Evolutionary conservation across 2,113 vertebrate species (phyloP), one percentile per base, ranked within the genome.

Genomic region (Cynoglossus semilaevis): DNA sequence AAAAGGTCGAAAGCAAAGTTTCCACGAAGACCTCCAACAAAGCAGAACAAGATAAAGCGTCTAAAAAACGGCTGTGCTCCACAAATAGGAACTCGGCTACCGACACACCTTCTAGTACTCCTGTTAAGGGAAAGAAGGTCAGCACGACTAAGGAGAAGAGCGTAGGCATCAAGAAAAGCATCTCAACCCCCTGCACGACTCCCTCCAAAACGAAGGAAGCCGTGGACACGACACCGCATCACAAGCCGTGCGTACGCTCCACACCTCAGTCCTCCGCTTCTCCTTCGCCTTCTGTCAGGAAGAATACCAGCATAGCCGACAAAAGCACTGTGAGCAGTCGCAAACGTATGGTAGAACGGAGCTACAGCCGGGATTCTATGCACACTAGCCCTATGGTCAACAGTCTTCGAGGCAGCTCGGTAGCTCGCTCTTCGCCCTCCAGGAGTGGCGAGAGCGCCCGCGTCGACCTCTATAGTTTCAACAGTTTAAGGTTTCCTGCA

Each of bases 281-380:
- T 3, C 91, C 91, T 4, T 87, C 88, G 0, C 84, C 92, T 29
- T 91, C 90, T 5, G 80, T 88, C 18, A 94, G 89, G 83, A 85
- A 92, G 68, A 74, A 77, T 0, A 76, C 86, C 0, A 77, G 85
- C 15, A 74, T 81, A 15, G 17, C 86, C 3, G 82, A 89, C 14
- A 93, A 87, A 61, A 88, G 53, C 72, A 48, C 84, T 5, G 22
- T 65, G 1, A 76, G 88, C 1, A 86, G 88, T 58, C 94, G 91
- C 73, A 92, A 87, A 67, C 89, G 91, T 72, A 88, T 93, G 76
- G 86, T 92, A 0, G 97, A 99, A 7, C 84, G 90, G 72, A 94
- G 91, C 83, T 90, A 76, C 66, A 94, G 93, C 81, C 84, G 93
- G 70, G 96, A 98, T 72, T 93, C 91, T 19, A 90, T 93, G 53